Evolutionary conservation across 2,888 invertebrate species (phyloP), one percentile per base, ranked within the genome.

Genomic region (Tenthredo distinguenda): DNA sequence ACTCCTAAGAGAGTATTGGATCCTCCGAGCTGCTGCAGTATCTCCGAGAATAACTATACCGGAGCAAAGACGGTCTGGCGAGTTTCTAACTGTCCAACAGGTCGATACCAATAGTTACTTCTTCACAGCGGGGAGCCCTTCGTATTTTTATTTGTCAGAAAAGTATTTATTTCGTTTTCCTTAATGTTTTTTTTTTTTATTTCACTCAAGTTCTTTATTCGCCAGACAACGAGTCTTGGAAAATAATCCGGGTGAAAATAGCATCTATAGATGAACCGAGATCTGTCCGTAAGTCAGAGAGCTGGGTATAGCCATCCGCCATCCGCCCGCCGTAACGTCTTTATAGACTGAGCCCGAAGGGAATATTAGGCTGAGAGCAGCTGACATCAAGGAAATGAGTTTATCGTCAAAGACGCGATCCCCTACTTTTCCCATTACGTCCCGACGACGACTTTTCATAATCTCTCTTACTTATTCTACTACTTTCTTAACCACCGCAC

Each of bases 341-440:
- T 83, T 83, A 83, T 83, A 65, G 83, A 68, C 68, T 68, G 68
- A 83, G 83, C 65, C 82, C 82, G 68, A 83, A 83, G 83, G 83
- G 68, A 83, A 83, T 83, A 83, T 83, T 83, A 83, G 83, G 83
- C 71, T 83, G 83, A 83, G 83, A 83, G 83, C 68, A 83, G 83
- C 83, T 83, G 83, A 83, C 83, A 83, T 83, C 68, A 34, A 43
- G 83, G 83, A 83, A 83, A 83, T 83, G 71, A 83, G 83, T 83
- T 83, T 83, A 83, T 83, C 65, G 83, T 83, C 83, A 68, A 68
- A 83, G 83, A 68, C 83, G 83, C 83, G 68, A 83, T 68, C 47
- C 83, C 68, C 83, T 83, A 68, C 83, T 83, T 68, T 83, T 83
- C 71, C 47, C 47, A 83, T 83, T 83, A 83, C 83, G 34, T 47